Evolutionary conservation across 2,797 vertebrate genomes (phyloP).

Genomic region (Platyrinchus mystaceus): DNA sequence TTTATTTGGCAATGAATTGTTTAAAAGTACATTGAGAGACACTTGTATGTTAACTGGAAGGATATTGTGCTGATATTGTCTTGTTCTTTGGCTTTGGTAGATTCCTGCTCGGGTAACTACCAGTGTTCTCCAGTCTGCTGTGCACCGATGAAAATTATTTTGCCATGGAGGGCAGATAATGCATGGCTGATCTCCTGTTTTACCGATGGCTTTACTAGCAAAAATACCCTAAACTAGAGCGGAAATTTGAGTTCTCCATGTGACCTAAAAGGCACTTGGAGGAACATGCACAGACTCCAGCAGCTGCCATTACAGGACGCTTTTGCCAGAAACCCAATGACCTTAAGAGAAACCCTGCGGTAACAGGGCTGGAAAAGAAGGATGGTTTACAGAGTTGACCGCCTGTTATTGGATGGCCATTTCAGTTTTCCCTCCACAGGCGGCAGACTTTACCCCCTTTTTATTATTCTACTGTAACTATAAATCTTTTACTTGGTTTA

Average conservation of each 20-base stretch:
- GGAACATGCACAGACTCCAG: constrained; percentile 73
- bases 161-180: constrained; percentile 82
- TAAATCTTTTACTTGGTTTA: constrained; percentile 78
- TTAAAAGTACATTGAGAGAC: not conserved
- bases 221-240: constrained; percentile 74
- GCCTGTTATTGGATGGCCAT: constrained; percentile 70
- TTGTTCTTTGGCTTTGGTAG: constrained; percentile 83
- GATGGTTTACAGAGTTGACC: constrained; percentile 72
- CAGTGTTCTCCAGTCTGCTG: constrained; percentile 87
- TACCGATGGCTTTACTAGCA: constrained; percentile 81
- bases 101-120: constrained; percentile 92
- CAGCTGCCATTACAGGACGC: constrained; percentile 72
- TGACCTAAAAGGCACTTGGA: constrained; percentile 75
- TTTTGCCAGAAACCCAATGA: constrained; percentile 66
- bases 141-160: constrained; percentile 89
- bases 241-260: constrained; percentile 77
- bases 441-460: constrained; percentile 70
- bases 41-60: not conserved
- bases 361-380: constrained; percentile 69
- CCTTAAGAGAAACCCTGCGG: constrained; percentile 68
- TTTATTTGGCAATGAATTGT: not conserved
- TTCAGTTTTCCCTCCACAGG: constrained; percentile 70
- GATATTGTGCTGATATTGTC: constrained; percentile 59
- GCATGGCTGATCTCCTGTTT: constrained; percentile 82
- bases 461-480: constrained; percentile 76